Base-by-base conservation (phyloP, 2,888 invertebrate species). In the Epinotia nisella region DNA sequence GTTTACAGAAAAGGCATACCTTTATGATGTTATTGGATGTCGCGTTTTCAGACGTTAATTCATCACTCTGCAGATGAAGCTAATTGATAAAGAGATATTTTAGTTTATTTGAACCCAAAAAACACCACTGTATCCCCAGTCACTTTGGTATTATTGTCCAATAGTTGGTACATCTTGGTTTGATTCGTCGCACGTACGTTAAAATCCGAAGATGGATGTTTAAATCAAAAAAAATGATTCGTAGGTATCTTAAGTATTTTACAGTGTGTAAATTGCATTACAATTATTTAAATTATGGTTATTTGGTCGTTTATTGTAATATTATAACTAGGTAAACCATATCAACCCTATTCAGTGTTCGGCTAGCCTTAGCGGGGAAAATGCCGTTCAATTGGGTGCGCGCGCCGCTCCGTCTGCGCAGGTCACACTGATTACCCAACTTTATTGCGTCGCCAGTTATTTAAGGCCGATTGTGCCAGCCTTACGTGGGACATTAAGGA, bases 381-480 rank as follows among this genome's bases (percentile, higher is more conserved):
- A 66, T 21, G 66, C 66, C 15, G 66, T 24, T 21, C 55, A 56
- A 56, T 56, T 66, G 55, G 56, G 55, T 41, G 66, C 66, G 62
- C 62, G 66, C 66, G 66, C 55, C 71, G 60, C 29, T 59, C 21
- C 53, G 49, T 65, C 55, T 66, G 59, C 66, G 64, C 61, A 35
- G 61, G 61, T 74, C 65, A 70, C 51, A 53, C 76, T 75, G 76
- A 77, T 78, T 77, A 76, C 67, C 74, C 56, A 59, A 74, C 76
- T 78, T 78, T 76, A 77, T 75, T 71, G 71, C 75, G 68, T 67
- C 51, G 51, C 71, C 60, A 56, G 60, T 75, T 76, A 78, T 76
- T 76, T 77, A 78, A 71, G 61, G 58, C 60, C 77, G 73, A 75
- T 77, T 77, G 76, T 75, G 62, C 66, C 67, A 59, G 55, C 21